phyloP scores from a whole-genome alignment of 2,888 invertebrate genomes.

The Cepaea hortensis region DNA sequence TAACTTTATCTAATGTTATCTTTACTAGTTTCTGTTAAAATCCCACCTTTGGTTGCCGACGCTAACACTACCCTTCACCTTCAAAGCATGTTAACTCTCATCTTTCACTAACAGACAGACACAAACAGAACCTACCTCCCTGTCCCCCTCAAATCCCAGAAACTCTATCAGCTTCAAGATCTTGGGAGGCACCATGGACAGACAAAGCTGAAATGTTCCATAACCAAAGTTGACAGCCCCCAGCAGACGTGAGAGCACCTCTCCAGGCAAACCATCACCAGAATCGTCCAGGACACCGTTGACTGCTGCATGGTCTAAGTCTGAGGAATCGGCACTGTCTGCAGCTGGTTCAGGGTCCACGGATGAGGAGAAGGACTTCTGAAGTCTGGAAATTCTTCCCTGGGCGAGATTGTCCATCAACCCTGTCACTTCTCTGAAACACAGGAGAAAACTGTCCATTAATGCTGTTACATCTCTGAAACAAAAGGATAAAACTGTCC shows the following conservation, averaged over 20 bases:
- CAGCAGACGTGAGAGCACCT: conserved; percentile 78
- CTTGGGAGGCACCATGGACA: conserved; percentile 82
- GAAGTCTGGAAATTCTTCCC: conserved; percentile 18
- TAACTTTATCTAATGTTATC: too few relatives aligned
- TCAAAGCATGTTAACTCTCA: neutral
- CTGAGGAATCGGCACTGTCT: neutral
- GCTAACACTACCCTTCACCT: neutral
- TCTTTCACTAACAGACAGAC: neutral
- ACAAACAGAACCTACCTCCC: conserved; percentile 59
- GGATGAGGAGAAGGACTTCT: conserved; percentile 33
- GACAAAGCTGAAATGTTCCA: conserved; percentile 81
- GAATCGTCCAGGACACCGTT: neutral
- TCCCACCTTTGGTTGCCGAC: too few relatives aligned
- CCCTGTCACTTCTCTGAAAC: conserved; percentile 30
- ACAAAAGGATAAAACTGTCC: too few relatives aligned
- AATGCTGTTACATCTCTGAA: too few relatives aligned
- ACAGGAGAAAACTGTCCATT: too few relatives aligned
- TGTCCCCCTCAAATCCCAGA: conserved; percentile 83
- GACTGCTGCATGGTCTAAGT: neutral
- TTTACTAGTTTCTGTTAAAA: too few relatives aligned
- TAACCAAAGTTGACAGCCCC: conserved; percentile 84
- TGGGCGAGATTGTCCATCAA: conserved; percentile 27
- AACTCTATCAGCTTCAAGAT: conserved; percentile 80
- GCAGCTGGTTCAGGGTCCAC: conserved; percentile 20
- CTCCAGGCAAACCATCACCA: conserved; percentile 30